These are phyloP conservation scores for Plestiodon gilberti DNA, from an alignment of 2,113 vertebrate species.

Conservation along the genomic window DNA sequence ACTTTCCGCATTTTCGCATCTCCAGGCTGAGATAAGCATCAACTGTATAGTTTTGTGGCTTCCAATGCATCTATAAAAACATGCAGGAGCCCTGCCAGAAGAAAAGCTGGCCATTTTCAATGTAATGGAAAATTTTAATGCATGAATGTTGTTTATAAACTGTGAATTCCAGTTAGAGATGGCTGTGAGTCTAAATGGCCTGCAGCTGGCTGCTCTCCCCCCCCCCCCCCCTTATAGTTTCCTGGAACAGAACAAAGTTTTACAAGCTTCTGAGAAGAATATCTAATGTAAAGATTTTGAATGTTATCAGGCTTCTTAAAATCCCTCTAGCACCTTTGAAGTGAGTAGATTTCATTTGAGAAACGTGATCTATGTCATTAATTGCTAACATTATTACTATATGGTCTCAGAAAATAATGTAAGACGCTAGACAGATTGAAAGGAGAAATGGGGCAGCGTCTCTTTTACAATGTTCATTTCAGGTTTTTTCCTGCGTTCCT, in stretches of 20 bases:
- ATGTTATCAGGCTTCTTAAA: neutral
- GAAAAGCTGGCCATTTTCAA: neutral
- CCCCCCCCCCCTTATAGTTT: neutral
- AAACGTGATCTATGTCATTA: neutral
- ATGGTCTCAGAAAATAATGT: neutral
- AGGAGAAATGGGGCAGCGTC: fast-evolving
- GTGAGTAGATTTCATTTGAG: neutral
- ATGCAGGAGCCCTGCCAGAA: neutral
- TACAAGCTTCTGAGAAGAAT: neutral
- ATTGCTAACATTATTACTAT: neutral
- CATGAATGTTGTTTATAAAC: neutral
- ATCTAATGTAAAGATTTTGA: neutral
- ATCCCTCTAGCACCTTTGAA: constrained; percentile 7
- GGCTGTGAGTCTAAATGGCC: neutral
- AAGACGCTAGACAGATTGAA: neutral
- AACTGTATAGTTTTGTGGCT: neutral
- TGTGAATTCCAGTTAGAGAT: neutral
- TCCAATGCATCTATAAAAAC: neutral
- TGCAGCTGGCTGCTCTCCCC: neutral
- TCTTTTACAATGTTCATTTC: neutral
- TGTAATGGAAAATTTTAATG: neutral
- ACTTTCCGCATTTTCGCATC: neutral
- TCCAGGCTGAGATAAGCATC: neutral
- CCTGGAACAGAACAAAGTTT: neutral
- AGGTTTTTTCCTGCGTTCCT: neutral